These are phyloP conservation scores for Anastatus disparis DNA, from an alignment of 1,140 invertebrate genomes.

Conservation along the genomic window DNA sequence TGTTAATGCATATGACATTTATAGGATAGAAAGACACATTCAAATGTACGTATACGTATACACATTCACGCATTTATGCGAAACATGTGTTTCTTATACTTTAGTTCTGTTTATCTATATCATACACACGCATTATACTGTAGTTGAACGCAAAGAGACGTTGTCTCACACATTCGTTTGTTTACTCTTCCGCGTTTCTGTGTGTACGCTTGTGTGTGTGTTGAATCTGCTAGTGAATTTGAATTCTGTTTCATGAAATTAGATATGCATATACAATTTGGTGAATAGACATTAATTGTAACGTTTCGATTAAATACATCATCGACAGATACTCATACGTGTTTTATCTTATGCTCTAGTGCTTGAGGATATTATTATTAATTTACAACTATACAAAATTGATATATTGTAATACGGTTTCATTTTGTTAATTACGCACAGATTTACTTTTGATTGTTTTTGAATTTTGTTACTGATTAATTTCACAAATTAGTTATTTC, in stretches of 20 bases:
- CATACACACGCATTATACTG: no score
- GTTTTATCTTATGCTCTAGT: background rate
- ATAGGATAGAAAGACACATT: no score
- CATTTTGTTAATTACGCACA: no score
- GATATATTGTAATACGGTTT: no score
- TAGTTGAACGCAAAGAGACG: no score
- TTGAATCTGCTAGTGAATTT: background rate
- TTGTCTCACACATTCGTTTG: constrained; percentile 3
- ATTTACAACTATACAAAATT: no score
- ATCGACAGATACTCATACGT: background rate
- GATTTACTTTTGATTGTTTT: no score
- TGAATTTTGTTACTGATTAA: no score
- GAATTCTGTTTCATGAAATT: background rate
- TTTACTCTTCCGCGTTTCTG: constrained; percentile 9
- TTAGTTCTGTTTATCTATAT: no score
- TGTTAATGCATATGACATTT: constrained; percentile 61
- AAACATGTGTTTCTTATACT: background rate
- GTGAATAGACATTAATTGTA: constrained; percentile 1
- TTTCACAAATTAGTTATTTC: no score
- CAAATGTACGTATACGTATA: background rate
- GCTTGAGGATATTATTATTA: no score
- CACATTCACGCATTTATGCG: background rate
- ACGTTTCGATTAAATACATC: background rate
- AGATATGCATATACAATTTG: background rate
- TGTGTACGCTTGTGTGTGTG: no score